phyloP scores from a whole-genome alignment of 2,797 vertebrate species.

The Pipistrellus pygmaeus region DNA sequence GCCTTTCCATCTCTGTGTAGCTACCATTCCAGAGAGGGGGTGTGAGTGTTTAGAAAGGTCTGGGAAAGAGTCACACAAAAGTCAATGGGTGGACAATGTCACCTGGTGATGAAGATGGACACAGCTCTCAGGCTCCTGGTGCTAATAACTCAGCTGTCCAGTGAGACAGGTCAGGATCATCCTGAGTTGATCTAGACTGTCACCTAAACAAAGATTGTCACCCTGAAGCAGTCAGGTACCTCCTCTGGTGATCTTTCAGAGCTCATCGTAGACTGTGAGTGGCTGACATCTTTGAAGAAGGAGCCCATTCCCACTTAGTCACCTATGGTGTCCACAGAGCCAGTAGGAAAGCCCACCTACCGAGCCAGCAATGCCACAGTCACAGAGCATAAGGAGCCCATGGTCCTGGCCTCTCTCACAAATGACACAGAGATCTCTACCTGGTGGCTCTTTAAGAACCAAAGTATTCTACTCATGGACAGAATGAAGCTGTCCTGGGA shows the following conservation, averaged over 20 bases:
- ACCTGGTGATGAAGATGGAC: background rate
- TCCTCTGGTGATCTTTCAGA: background rate
- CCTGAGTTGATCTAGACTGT: too few relatives aligned
- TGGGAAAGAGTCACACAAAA: background rate
- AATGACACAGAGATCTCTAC: background rate
- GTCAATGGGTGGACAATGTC: too few relatives aligned
- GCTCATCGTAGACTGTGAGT: background rate
- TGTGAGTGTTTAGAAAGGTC: background rate
- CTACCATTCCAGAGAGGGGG: background rate
- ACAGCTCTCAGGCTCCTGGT: background rate
- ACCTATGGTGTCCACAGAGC: background rate
- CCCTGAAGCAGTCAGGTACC: background rate
- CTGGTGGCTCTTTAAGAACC: background rate
- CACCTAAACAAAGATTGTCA: background rate
- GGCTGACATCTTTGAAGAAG: background rate
- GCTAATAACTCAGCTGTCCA: background rate
- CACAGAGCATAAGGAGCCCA: rapidly evolving
- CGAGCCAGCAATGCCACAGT: background rate
- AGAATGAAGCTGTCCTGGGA: background rate
- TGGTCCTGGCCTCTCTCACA: background rate
- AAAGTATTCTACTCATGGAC: rapidly evolving
- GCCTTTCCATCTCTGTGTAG: background rate
- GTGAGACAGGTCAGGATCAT: background rate
- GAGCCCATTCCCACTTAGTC: background rate
- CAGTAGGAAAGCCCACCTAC: background rate